Evolutionary conservation across 1,140 invertebrate genomes (phyloP).

Genomic region (Cylas formicarius): DNA sequence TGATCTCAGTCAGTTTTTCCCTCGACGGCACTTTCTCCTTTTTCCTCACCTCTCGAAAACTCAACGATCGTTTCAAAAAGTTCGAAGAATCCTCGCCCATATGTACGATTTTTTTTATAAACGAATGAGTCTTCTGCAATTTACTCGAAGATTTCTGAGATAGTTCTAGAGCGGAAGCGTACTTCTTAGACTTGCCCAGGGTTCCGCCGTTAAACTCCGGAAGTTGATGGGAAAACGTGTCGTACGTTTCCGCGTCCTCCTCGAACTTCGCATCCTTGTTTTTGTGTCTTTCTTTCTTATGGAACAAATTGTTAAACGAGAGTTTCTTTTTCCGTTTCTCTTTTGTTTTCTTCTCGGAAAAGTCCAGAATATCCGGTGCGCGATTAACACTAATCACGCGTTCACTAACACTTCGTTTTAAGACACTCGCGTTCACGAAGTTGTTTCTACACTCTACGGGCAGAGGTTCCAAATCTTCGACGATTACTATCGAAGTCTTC

Average conservation of each 20-base stretch:
- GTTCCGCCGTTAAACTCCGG: constrained; percentile 17
- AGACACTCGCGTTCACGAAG: constrained; percentile 8
- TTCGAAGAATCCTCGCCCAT: constrained; percentile 30
- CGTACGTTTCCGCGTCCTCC: constrained; percentile 24
- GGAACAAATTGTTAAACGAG: constrained; percentile 24
- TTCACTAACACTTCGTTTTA: constrained; percentile 17
- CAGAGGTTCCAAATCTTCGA: constrained; percentile 11
- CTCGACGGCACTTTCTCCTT: constrained; percentile 26
- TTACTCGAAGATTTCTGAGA: constrained; percentile 12
- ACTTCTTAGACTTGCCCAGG: constrained; percentile 27
- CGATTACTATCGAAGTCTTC: constrained; percentile 20
- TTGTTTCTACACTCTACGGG: constrained; percentile 19
- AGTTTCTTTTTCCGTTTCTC: constrained; percentile 27
- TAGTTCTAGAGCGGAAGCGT: constrained; percentile 31
- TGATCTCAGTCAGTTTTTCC: constrained; percentile 30
- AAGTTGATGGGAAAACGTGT: constrained; percentile 22
- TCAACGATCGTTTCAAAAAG: constrained; percentile 35
- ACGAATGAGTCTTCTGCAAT: constrained; percentile 25
- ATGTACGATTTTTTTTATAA: constrained; percentile 29
- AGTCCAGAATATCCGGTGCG: constrained; percentile 4
- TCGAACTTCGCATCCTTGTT: constrained; percentile 20
- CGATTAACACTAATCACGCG: constrained; percentile 3
- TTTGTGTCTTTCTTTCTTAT: constrained; percentile 23
- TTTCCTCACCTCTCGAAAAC: constrained; percentile 31
- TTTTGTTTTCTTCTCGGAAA: constrained; percentile 9